Conservation (phyloP, 2,113 vertebrate species). For the Elanus axillaris region DNA sequence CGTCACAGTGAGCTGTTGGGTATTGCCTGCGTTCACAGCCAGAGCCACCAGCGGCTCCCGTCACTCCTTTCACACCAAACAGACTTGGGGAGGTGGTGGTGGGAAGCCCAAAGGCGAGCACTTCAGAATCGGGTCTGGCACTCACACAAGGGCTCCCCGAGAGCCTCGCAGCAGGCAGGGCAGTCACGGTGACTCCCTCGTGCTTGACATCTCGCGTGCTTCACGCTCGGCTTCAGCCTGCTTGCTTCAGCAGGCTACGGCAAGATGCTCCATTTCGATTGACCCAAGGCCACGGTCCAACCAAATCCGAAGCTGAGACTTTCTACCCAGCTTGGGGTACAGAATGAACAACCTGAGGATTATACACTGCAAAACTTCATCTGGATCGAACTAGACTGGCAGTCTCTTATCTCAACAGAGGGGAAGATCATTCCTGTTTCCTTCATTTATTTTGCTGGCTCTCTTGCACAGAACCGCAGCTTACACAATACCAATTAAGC, state of each 20-base stretch:
- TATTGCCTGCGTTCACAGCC: neutral
- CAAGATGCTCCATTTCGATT: neutral
- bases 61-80: neutral
- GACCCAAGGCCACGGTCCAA: neutral
- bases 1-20: neutral
- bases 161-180: neutral
- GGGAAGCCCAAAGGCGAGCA: neutral
- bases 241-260: neutral
- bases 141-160: neutral
- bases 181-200: neutral
- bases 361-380: neutral
- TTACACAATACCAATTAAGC: neutral
- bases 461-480: neutral
- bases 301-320: neutral
- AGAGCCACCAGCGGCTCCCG: neutral
- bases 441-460: neutral
- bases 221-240: neutral
- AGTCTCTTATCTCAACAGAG: neutral
- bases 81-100: neutral
- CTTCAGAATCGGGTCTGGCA: neutral
- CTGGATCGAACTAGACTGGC: neutral
- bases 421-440: neutral
- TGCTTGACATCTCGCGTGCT: accelerated
- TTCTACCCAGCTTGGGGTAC: neutral
- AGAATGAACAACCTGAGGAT: neutral